Base-by-base conservation (phyloP, 2,797 vertebrate species). In the Allobates femoralis region DNA sequence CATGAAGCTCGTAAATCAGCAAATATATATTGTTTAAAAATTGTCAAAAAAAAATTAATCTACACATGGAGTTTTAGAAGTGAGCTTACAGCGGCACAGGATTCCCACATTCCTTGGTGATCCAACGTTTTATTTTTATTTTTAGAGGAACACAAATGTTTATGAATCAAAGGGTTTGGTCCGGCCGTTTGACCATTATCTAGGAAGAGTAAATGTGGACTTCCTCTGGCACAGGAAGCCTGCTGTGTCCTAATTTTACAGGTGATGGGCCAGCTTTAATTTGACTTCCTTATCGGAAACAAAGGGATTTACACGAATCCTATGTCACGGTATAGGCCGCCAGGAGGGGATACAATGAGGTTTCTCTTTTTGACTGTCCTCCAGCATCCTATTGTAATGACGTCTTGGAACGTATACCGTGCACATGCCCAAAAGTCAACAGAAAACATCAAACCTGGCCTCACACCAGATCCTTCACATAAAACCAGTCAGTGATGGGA, bases 201-300 rank as follows among this genome's bases (percentile, higher is more conserved):
- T 90, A 91, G 92, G 92, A 92, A 93, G 91, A 90, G 3, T 90
- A 92, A 92, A 91, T 92, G 90, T 91, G 89, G 91, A 90, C 90
- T 93, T 94, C 92, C 93, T 91, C 88, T 89, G 67, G 64, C 90
- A 92, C 89, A 93, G 93, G 92, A 93, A 92, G 91, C 90, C 89
- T 91, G 90, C 87, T 90, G 0, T 90, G 91, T 92, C 91, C 91
- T 89, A 90, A 87, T 88, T 91, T 89, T 91, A 90, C 91, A 93
- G 92, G 91, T 92, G 91, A 90, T 91, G 88, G 85, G 89, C 85
- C 89, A 92, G 90, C 6, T 26, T 90, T 91, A 87, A 90, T 83
- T 87, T 84, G 73, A 91, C 90, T 92, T 92, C 92, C 92, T 90
- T 81, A 89, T 74, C 55, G 80, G 79, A 87, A 87, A 62, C 41